Conservation (phyloP, 2,113 vertebrate genomes). For the Chauna torquata region DNA sequence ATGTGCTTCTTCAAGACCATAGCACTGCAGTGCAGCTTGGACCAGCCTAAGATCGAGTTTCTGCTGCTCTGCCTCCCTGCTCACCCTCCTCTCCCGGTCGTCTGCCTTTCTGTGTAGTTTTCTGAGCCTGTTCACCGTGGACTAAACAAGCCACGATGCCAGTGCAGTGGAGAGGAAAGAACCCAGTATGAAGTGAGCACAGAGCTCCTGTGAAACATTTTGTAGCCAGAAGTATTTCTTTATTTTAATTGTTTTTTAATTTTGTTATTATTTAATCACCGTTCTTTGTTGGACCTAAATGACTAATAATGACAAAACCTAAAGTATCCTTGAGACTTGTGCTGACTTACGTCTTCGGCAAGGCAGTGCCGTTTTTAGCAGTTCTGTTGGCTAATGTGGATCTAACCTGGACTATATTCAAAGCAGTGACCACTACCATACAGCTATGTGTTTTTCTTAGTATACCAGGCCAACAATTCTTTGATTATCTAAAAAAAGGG, state of each 20-base stretch:
- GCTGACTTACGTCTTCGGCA: not conserved
- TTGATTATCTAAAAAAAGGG: not conserved
- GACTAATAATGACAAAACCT: not conserved
- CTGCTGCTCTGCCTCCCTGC: not conserved
- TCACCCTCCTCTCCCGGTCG: not conserved
- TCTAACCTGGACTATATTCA: not conserved
- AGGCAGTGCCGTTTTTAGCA: not conserved
- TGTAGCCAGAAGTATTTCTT: not conserved
- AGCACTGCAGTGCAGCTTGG: not conserved
- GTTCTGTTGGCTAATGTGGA: not conserved
- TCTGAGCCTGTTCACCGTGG: not conserved
- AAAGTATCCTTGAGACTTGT: not conserved
- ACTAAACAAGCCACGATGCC: not conserved
- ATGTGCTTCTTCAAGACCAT: not conserved
- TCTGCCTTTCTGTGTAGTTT: not conserved
- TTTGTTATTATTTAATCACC: not conserved
- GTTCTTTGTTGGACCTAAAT: not conserved
- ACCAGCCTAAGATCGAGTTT: not conserved
- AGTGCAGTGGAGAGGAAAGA: not conserved
- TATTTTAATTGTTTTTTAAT: not conserved
- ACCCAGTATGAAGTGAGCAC: not conserved
- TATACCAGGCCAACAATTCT: not conserved
- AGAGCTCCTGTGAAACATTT: not conserved
- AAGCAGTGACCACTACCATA: not conserved
- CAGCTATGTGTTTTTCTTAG: not conserved